Conservation (phyloP, 2,888 invertebrate genomes). For the Chrysolina americana region DNA sequence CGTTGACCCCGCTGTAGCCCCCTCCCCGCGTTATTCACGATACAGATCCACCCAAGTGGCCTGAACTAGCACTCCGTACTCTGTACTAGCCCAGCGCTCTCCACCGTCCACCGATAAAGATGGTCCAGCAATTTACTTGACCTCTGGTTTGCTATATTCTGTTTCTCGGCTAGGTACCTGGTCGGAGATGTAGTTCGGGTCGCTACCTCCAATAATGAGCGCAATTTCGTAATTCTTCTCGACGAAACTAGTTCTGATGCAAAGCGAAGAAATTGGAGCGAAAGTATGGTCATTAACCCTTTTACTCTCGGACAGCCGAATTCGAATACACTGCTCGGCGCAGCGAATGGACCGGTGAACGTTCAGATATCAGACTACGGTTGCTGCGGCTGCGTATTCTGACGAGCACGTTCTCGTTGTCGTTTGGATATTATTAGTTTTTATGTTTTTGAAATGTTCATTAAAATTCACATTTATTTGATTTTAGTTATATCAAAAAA, state of each 20-base stretch:
- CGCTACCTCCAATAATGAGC: constrained; percentile 41
- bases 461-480: too few species aligned
- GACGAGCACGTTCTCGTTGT: too few species aligned
- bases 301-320: constrained; percentile 27
- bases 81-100: constrained; percentile 40
- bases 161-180: constrained; percentile 38
- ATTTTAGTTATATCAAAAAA: too few species aligned
- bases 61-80: constrained; percentile 61
- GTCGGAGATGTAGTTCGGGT: constrained; percentile 40
- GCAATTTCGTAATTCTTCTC: constrained; percentile 41
- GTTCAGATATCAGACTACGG: too few species aligned
- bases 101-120: constrained; percentile 56
- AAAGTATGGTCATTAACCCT: constrained; percentile 37
- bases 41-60: constrained; percentile 67
- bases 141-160: constrained; percentile 53
- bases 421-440: too few species aligned
- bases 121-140: constrained; percentile 61
- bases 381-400: too few species aligned
- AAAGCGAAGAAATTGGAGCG: constrained; percentile 41
- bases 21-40: constrained; percentile 63
- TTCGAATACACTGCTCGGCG: constrained; percentile 20
- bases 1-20: constrained; percentile 66
- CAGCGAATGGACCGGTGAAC: not conserved
- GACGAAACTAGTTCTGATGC: constrained; percentile 41
- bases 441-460: too few species aligned